These are phyloP conservation scores for Rhabdornis inornatus DNA, from an alignment of 2,113 vertebrate genomes.

Conservation along the genomic window DNA sequence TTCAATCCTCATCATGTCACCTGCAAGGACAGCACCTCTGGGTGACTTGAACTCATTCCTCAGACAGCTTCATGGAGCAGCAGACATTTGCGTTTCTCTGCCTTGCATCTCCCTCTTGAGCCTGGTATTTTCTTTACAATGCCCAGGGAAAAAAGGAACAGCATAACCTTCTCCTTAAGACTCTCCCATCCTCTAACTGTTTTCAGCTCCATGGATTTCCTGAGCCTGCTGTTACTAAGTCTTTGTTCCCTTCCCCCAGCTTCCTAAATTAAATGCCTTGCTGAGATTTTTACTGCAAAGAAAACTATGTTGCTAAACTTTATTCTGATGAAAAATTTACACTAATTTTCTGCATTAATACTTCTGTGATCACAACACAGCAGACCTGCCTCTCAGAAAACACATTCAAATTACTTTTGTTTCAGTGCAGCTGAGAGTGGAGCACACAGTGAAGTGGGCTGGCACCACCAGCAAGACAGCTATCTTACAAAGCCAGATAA, in stretches of 20 bases:
- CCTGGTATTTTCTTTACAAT: neutral
- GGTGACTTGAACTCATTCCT: neutral
- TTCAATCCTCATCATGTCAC: neutral
- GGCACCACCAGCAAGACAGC: neutral
- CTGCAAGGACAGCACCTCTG: neutral
- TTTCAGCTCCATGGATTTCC: conserved; percentile 35
- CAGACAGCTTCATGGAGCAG: neutral
- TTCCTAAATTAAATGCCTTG: conserved; percentile 32
- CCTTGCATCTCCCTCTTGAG: neutral
- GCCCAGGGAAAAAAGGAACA: neutral
- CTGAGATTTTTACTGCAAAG: conserved; percentile 41
- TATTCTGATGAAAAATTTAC: conserved; percentile 44
- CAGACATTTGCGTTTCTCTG: neutral
- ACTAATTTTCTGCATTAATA: conserved; percentile 57
- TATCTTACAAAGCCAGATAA: neutral
- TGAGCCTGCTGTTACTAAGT: conserved; percentile 9
- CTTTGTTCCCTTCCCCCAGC: conserved; percentile 12
- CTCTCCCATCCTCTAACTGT: neutral
- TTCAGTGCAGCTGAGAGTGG: neutral
- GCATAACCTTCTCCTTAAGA: neutral
- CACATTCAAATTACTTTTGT: conserved; percentile 3
- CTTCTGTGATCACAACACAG: conserved; percentile 8
- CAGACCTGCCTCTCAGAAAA: conserved; percentile 30
- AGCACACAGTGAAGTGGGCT: neutral
- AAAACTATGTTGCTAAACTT: conserved; percentile 32